A percentile compares a stretch with the other conserved stretches of the same genome.
Evolutionary conservation across 2,797 vertebrate species (phyloP).

Genomic region (Alcedo quadribrachys): DNA sequence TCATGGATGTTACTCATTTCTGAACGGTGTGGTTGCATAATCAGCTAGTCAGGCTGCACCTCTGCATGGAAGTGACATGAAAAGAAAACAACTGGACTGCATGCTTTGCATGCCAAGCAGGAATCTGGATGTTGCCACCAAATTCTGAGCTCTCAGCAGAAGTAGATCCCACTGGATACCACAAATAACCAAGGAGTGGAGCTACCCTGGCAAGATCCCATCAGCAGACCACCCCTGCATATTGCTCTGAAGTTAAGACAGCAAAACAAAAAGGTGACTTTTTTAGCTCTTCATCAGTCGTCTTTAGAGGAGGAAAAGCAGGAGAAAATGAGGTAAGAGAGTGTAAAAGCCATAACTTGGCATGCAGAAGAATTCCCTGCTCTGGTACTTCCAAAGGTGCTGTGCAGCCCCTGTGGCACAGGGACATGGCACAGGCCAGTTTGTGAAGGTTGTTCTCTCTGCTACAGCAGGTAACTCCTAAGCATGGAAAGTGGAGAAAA

Average conservation of each 20-base stretch:
- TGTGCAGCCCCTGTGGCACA: neutral
- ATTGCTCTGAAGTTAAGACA: neutral
- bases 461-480: neutral
- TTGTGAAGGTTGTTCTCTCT: neutral
- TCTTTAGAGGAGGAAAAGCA: neutral
- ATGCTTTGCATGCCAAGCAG: neutral
- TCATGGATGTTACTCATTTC: neutral
- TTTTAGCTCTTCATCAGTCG: neutral
- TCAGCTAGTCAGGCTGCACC: neutral
- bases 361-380: neutral
- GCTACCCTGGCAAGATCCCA: neutral
- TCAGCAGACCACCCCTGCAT: neutral
- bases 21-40: neutral
- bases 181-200: neutral
- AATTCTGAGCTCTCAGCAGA: constrained; percentile 1
- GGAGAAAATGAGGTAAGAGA: neutral
- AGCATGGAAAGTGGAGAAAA: neutral
- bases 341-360: neutral
- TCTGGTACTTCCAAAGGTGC: fast-evolving
- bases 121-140: neutral
- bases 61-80: neutral
- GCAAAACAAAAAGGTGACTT: neutral
- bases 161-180: neutral
- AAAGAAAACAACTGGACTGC: neutral
- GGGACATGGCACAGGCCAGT: fast-evolving